phyloP scores from a whole-genome alignment of 2,888 invertebrate species.

The Xylocampa areola region DNA sequence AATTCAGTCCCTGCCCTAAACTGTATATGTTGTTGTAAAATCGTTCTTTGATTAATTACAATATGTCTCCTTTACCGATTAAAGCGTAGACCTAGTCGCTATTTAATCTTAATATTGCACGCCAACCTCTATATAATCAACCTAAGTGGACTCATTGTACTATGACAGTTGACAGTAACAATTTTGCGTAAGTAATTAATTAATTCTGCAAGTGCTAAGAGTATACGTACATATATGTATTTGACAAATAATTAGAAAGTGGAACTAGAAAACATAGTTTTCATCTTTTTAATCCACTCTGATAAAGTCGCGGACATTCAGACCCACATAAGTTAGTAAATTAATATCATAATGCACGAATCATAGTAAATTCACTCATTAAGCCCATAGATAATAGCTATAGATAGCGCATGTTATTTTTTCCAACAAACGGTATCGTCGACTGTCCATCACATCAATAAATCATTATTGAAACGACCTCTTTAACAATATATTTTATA shows the following conservation, averaged over 20 bases:
- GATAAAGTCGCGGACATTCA: conserved; percentile 18
- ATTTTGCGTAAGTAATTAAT: conserved; percentile 10
- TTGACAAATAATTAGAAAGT: too few relatives aligned
- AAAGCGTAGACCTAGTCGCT: conserved; percentile 13
- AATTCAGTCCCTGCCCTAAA: too few relatives aligned
- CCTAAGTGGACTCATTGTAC: conserved; percentile 4
- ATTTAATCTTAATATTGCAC: conserved; percentile 15
- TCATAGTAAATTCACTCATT: conserved; percentile 27
- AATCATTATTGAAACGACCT: conserved; percentile 54
- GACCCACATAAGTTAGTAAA: conserved; percentile 15
- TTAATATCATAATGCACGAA: conserved; percentile 28
- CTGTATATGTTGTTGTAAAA: neutral
- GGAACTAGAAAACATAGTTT: too few relatives aligned
- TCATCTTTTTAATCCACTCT: neutral
- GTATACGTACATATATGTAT: too few relatives aligned
- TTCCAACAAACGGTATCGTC: neutral
- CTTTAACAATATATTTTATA: conserved; percentile 27
- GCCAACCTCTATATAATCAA: conserved; percentile 16
- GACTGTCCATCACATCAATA: conserved; percentile 20
- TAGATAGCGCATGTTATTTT: conserved; percentile 20
- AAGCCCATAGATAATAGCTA: conserved; percentile 22
- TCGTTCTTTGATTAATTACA: neutral
- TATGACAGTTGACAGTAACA: conserved; percentile 4
- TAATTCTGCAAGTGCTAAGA: neutral
- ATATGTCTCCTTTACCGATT: neutral